Conservation (phyloP, 2,888 invertebrate genomes). For the Noctua janthina region DNA sequence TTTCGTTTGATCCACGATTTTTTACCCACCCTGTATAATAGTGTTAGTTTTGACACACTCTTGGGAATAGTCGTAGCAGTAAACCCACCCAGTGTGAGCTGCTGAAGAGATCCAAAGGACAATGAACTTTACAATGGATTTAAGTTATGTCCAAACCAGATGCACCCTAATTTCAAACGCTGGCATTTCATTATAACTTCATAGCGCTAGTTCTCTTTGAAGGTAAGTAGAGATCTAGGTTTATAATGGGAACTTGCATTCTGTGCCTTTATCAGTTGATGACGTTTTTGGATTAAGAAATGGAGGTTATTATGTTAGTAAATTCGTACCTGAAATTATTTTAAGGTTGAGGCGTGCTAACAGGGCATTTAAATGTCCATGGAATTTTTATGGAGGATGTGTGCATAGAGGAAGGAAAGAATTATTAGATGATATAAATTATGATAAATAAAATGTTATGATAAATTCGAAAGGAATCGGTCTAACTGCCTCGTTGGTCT, state of each 20-base stretch:
- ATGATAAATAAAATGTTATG: no score
- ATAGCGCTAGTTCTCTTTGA: slow-evolving; percentile 9
- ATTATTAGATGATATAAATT: neutral
- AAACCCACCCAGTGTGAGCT: slow-evolving; percentile 6
- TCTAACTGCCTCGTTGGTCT: no score
- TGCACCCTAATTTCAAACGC: slow-evolving; percentile 51
- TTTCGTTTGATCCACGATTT: no score
- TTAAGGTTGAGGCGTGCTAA: no score
- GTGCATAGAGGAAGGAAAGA: no score
- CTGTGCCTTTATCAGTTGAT: neutral
- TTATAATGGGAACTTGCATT: neutral
- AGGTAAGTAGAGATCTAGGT: slow-evolving; percentile 12
- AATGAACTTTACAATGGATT: slow-evolving; percentile 47
- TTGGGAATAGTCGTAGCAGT: neutral
- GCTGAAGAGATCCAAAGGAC: slow-evolving; percentile 8
- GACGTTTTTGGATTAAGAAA: neutral
- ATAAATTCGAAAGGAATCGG: no score
- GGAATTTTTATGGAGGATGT: no score
- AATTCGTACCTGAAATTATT: neutral
- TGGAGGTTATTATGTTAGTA: neutral
- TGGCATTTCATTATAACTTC: slow-evolving; percentile 28
- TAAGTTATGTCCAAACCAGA: slow-evolving; percentile 51
- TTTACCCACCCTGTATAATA: no score
- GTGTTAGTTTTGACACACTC: neutral
- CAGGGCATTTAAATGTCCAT: neutral